Base-by-base conservation (phyloP, 2,888 invertebrate genomes). In the Germaria angustata region DNA sequence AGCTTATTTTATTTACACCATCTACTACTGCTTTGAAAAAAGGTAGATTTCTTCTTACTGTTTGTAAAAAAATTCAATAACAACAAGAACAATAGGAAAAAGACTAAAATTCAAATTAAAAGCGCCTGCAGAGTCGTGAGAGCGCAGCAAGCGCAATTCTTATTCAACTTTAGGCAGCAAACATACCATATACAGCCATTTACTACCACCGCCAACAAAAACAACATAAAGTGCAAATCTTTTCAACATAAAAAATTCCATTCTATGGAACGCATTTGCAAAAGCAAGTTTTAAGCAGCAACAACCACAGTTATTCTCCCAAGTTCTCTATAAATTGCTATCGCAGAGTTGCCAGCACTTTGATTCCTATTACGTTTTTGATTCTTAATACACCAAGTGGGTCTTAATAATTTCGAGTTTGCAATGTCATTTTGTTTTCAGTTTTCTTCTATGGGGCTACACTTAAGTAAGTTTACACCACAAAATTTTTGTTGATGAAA, bases 211-310 rank as follows among this genome's bases (percentile, higher is more conserved):
- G 32, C 49, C 57, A 59, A n/a, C 65, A 46, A 20, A 36, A 39
- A 61, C n/a, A 57, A 34, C 39, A 34, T 28, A 69, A 82, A 81
- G 57, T 82, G 79, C 82, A 82, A 82, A 82, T 66, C 63, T 20
- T 59, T 71, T 65, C 32, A 49, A 28, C 36, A 44, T 15, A 53
- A 36, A 73, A 75, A 82, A 77, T 66, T 75, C 75, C 66, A 75
- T 55, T 72, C 32, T 36, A 57, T 49, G 20, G 75, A 82, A 82
- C 57, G 81, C 81, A 82, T 75, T 79, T 44, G 69, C 28, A 53
- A 77, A 71, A 66, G 51, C 57, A 80, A 75, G 61, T n/a, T 6
- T 8, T 28, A 28, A 61, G 36, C n/a, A 24, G 28, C 22, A 71
- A 39, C 51, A 44, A 53, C 36, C 59, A 41, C 51, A 49, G 24